phyloP scores from a whole-genome alignment of 2,113 vertebrate genomes.

The Trematocara nigrifrons region DNA sequence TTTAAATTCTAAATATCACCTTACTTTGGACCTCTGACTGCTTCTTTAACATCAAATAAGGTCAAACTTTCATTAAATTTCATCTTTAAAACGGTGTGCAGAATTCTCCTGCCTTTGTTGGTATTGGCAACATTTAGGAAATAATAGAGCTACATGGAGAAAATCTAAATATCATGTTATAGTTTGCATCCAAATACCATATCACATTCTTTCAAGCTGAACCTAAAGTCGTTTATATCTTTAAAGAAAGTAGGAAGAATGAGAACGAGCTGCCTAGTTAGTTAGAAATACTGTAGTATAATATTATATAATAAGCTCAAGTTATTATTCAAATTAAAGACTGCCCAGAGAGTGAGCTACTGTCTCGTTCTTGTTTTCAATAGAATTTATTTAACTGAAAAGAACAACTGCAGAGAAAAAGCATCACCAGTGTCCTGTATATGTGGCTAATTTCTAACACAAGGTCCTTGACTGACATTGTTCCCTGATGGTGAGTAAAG shows the following conservation, averaged over 20 bases:
- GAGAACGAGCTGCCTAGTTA: background rate
- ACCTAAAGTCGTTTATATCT: background rate
- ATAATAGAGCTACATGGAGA: background rate
- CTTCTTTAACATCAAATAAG: background rate
- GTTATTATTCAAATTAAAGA: background rate
- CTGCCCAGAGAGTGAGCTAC: background rate
- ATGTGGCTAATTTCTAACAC: background rate
- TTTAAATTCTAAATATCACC: background rate
- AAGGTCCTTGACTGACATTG: background rate
- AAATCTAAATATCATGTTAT: background rate
- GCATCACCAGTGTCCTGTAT: background rate
- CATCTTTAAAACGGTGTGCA: fast-evolving
- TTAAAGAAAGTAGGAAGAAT: background rate
- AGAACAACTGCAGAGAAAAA: background rate
- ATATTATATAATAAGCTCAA: background rate
- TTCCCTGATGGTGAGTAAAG: background rate
- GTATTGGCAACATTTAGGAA: background rate
- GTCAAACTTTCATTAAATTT: background rate
- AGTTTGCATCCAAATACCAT: background rate
- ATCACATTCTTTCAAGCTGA: background rate
- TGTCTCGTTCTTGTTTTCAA: background rate
- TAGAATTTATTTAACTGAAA: background rate
- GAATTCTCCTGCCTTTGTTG: background rate
- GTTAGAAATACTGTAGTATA: background rate
- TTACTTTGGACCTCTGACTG: background rate